Base-by-base conservation (phyloP, 2,888 invertebrate species). In the Temnothorax unifasciatus region DNA sequence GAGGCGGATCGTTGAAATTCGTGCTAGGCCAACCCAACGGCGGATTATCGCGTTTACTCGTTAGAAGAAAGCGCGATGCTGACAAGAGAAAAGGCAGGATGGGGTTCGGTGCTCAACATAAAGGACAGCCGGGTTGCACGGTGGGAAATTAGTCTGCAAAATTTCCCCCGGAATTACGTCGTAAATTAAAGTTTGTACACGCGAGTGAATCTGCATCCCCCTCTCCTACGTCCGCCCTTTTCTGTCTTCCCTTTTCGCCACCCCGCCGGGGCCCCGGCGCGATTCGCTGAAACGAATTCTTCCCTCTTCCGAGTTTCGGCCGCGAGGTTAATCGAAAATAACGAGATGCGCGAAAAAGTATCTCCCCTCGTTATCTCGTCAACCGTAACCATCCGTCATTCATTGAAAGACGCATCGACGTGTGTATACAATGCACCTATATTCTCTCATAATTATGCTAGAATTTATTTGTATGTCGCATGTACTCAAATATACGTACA, bases 111-210 rank as follows among this genome's bases (percentile, higher is more conserved):
- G 61, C 57, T 57, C 38, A 3, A 50, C 73, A 47, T 59, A 81
- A 61, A 68, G 59, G 69, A 68, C 77, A 83, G 66, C 59, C 66
- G 29, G 29, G 38, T 54, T 44, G 63, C 50, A 21, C 50, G 41
- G 21, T 89, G 87, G 89, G 89, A 92, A 93, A 93, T 93, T 93
- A 92, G 91, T 91, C 85, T 88, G 92, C 88, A 92, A 92, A 90
- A 91, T 93, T 91, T 91, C 88, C 82, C 91, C 88, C 64, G 88
- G 89, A 90, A 92, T 92, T 92, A 87, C 87, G 88, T 89, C 91
- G 90, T 92, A 92, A 93, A 93, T 93, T 92, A 92, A 92, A 92
- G 91, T 93, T 92, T 87, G 90, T 91, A 89, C 90, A 86, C 91
- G 87, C 89, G 84, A 82, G 63, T 84, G 77, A 52, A 86, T 84